These are phyloP conservation scores for Ispidina lecontei DNA, from an alignment of 2,797 vertebrate genomes.

Conservation along the genomic window DNA sequence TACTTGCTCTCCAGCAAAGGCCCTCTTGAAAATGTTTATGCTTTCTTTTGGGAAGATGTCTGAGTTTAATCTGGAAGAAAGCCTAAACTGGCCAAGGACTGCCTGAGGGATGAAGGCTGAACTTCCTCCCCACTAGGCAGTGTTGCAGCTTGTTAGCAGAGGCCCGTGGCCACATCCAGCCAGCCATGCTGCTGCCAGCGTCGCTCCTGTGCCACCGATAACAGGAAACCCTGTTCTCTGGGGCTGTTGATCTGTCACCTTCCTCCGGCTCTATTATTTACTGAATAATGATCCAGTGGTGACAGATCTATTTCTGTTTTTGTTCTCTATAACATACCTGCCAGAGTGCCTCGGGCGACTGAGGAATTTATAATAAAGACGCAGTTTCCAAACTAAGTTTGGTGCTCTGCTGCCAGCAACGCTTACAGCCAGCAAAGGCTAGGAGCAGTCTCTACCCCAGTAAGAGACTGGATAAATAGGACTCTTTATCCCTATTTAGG, in stretches of 20 bases:
- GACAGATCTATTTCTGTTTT: constrained; percentile 65
- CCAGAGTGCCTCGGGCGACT: neutral
- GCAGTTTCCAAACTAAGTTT: constrained; percentile 19
- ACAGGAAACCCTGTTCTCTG: neutral
- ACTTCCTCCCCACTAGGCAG: neutral
- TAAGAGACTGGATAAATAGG: neutral
- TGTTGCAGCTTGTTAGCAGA: neutral
- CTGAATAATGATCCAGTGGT: neutral
- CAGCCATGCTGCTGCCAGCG: neutral
- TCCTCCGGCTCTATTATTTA: constrained; percentile 39
- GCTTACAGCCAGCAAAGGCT: neutral
- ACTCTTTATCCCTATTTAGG: neutral
- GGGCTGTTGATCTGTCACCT: constrained; percentile 27
- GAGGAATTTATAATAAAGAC: constrained; percentile 56
- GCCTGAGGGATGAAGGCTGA: neutral
- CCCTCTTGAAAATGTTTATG: neutral
- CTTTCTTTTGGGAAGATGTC: neutral
- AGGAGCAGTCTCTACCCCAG: neutral
- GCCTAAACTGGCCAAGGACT: neutral
- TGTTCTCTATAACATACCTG: constrained; percentile 52
- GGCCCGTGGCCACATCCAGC: accelerated
- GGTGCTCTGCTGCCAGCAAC: neutral
- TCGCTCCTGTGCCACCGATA: neutral
- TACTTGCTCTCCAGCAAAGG: neutral
- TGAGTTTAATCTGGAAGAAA: neutral